Conservation (phyloP, 2,888 invertebrate genomes). For the Hirtodrosophila trivittata region DNA sequence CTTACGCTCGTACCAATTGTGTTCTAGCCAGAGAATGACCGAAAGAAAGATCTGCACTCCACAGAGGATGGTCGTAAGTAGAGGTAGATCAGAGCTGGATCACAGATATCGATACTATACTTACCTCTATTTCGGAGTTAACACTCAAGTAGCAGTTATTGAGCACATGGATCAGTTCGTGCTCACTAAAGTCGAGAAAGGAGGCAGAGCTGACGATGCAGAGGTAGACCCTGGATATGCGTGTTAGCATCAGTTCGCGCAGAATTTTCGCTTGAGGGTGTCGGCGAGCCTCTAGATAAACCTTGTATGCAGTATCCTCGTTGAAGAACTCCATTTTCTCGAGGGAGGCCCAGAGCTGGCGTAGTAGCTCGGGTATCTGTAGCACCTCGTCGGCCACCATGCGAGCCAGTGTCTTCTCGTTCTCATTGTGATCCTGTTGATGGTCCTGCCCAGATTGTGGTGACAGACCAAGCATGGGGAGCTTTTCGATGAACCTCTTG, state of each 20-base stretch:
- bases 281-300: slow-evolving; percentile 55
- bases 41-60: slow-evolving; percentile 57
- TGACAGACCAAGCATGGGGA: slow-evolving; percentile 36
- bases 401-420: slow-evolving; percentile 30
- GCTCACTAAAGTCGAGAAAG: slow-evolving; percentile 56
- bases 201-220: slow-evolving; percentile 62
- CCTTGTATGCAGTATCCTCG: slow-evolving; percentile 64
- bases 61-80: too few relatives aligned
- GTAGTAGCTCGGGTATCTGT: slow-evolving; percentile 55
- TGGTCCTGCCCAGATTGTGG: background rate
- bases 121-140: slow-evolving; percentile 65
- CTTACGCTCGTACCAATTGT: slow-evolving; percentile 58
- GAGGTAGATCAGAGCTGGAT: too few relatives aligned
- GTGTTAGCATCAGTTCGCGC: slow-evolving; percentile 61
- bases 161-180: slow-evolving; percentile 53
- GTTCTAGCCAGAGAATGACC: slow-evolving; percentile 63
- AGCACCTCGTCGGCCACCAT: slow-evolving; percentile 55
- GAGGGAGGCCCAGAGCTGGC: slow-evolving; percentile 55
- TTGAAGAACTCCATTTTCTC: slow-evolving; percentile 66
- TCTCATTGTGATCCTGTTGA: slow-evolving; percentile 5
- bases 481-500: slow-evolving; percentile 58
- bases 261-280: slow-evolving; percentile 57
- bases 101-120: too few relatives aligned
- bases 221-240: slow-evolving; percentile 66
- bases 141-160: slow-evolving; percentile 65